Base-by-base conservation (phyloP, 2,797 vertebrate genomes). In the Silurus lanzhouensis region DNA sequence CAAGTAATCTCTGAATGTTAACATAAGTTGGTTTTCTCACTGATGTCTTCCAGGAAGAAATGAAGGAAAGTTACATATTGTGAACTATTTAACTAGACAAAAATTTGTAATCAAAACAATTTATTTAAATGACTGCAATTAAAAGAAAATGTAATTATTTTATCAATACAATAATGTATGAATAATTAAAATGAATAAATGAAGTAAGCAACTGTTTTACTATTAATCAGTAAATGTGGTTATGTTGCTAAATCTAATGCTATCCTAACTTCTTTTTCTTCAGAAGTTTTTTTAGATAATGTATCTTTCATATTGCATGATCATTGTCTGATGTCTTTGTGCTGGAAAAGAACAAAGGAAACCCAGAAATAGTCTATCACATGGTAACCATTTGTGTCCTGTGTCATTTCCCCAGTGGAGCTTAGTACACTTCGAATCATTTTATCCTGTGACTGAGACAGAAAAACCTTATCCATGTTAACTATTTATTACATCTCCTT, bases 401-500 rank as follows among this genome's bases (percentile, higher is more conserved):
- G 55, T 55, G 48, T 55, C n/a, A 55, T 57, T n/a, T 57, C 52
- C 8, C 15, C 52, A 17, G n/a, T 19, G 7, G 7, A 58, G 52
- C 15, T 76, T 15, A 31, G 72, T 58, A 17, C 44, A 44, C 6
- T 1, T 70, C 31, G 25, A 64, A 48, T 0, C 20, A 48, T 48
- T 31, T 44, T 44, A 48, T 72, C 8, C 48, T 22, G 19, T 1
- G 9, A 75, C 14, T 25, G n/a, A 57, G 3, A 75, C 48, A 4
- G 72, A 57, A 25, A 9, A 57, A 8, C 72, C 0, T 10, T 15
- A 17, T 57, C 27, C 48, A 55, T 76, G 6, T 17, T 25, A 2
- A 57, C 13, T 55, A 75, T 75, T 52, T 8, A 75, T 75, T 75
- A 58, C 55, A 75, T 76, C 74, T 75, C 6, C 22, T 77, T 77